Conservation (phyloP, 1,140 invertebrate genomes). For the Pseudobourletiella spinata region DNA sequence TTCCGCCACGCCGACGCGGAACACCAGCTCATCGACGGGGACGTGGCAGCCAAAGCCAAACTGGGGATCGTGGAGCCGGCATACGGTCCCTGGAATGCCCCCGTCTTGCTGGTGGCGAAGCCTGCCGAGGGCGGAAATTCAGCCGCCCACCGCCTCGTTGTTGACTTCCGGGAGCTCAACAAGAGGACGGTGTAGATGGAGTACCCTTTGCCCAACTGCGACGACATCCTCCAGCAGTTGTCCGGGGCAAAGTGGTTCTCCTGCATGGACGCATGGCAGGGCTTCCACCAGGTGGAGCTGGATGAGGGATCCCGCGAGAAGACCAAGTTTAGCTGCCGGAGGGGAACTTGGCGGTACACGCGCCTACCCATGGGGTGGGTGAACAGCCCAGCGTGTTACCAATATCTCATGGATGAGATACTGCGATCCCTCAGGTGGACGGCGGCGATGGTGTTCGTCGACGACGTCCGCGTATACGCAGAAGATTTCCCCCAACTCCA, state of each 20-base stretch:
- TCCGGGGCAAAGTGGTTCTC: constrained; percentile 40
- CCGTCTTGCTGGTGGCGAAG: constrained; percentile 41
- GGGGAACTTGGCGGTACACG: constrained; percentile 39
- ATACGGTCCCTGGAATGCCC: constrained; percentile 42
- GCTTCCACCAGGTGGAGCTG: constrained; percentile 45
- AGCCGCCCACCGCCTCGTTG: constrained; percentile 40
- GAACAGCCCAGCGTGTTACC: constrained; percentile 44
- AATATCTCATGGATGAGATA: constrained; percentile 40
- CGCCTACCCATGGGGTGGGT: constrained; percentile 44
- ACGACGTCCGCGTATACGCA: constrained; percentile 37
- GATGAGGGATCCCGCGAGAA: constrained; percentile 40
- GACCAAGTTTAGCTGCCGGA: constrained; percentile 39
- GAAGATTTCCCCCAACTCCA: constrained; percentile 39
- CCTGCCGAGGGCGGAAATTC: constrained; percentile 36
- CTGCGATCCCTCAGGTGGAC: constrained; percentile 35
- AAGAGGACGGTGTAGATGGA: constrained; percentile 38
- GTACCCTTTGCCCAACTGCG: constrained; percentile 46
- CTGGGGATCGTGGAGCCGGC: constrained; percentile 39
- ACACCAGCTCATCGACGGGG: constrained; percentile 37
- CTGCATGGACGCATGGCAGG: constrained; percentile 44
- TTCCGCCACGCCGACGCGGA: constrained; percentile 18
- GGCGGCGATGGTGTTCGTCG: constrained; percentile 35
- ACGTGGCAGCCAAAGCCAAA: constrained; percentile 38
- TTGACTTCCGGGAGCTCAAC: constrained; percentile 45
- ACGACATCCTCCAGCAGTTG: constrained; percentile 42